phyloP scores from a whole-genome alignment of 2,113 vertebrate genomes.

The Okapia johnstoni region DNA sequence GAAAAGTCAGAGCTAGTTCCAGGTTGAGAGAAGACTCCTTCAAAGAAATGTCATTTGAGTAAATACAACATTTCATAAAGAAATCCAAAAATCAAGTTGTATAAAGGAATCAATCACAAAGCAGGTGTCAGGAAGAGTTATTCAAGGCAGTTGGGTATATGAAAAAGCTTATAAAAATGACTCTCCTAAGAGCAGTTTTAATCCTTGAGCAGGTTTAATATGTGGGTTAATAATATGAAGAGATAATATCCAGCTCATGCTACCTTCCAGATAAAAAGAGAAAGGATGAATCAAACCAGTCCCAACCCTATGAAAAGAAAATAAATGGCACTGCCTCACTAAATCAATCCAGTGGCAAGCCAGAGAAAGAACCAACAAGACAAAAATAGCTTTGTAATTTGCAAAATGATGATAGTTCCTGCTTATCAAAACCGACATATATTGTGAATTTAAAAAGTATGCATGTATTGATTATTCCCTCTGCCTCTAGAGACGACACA shows the following conservation, averaged over 20 bases:
- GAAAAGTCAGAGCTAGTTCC: not conserved
- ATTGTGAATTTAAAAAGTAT: not conserved
- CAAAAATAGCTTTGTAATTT: not conserved
- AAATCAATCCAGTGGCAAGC: not conserved
- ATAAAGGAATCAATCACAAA: not conserved
- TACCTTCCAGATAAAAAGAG: not conserved
- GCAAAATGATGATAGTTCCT: not conserved
- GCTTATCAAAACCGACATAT: not conserved
- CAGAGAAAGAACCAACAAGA: not conserved
- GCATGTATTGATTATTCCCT: not conserved
- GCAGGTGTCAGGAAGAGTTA: not conserved
- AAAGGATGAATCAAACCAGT: not conserved
- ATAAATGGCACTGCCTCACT: not conserved
- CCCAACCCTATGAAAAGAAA: not conserved
- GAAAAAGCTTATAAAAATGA: not conserved
- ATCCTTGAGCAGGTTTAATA: not conserved
- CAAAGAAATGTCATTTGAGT: not conserved
- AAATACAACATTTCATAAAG: not conserved
- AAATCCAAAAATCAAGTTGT: constrained; percentile 1
- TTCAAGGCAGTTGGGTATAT: not conserved
- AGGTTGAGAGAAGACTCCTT: not conserved
- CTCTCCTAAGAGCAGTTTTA: not conserved
- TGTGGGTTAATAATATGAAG: not conserved
- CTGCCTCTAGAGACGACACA: not conserved
- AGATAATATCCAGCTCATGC: not conserved